Evolutionary conservation across 2,797 vertebrate species (phyloP), one percentile per base, ranked within the genome.

Genomic region (Morelia viridis): DNA sequence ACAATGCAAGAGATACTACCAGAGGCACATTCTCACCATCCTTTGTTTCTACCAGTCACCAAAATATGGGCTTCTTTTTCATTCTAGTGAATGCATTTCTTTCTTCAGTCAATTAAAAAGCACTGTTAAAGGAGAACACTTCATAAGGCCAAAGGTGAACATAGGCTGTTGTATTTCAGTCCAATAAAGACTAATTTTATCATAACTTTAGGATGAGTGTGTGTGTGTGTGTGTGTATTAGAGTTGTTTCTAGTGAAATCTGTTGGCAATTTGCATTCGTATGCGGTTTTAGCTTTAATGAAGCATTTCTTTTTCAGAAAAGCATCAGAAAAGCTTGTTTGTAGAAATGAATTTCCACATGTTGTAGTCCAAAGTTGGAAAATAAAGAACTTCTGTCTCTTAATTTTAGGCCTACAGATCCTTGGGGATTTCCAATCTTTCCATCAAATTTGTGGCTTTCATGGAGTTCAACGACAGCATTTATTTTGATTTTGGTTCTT

Each of bases 161-260:
- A 68, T 12, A n/a, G 1, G 8, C 24, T 85, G n/a, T 62, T 50
- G 71, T 57, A 22, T 15, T 50, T 71, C 53, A 65, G 26, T 60
- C 87, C 76, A 92, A 92, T 76, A 85, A 92, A 92, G 60, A 64
- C 31, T 71, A 71, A 19, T 35, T 71, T 71, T 71, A 35, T 35
- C 68, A 71, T 17, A 71, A 19, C 31, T 84, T 89, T 46, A 35
- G 56, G 31, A 15, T 87, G 57, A 0, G 46, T 57, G 64, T 41
- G 46, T 87, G n/a, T 90, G 7, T 50, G 50, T 50, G 7, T 87
- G 50, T n/a, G 71, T 50, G n/a, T 58, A 89, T 53, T 64, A 85
- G 28, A n/a, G n/a, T 76, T 41, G 76, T 80, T 76, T 62, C 62
- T 61, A 53, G n/a, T 76, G 64, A 91, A 86, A 91, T 86, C 90